phyloP scores from a whole-genome alignment of 2,888 invertebrate species.

The Oscheius sp. region DNA sequence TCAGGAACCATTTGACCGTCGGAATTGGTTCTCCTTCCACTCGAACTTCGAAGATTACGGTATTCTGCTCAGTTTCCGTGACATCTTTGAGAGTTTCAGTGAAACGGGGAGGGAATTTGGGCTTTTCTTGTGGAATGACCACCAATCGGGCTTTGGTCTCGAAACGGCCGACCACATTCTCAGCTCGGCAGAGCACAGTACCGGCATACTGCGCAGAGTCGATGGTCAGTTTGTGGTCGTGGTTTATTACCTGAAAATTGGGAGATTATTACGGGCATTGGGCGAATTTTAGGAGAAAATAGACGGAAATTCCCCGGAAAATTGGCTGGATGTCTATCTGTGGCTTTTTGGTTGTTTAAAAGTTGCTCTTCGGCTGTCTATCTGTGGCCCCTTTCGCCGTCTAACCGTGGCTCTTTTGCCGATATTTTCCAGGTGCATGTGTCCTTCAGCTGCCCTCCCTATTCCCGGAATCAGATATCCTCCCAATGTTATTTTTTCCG shows the following conservation, averaged over 20 bases:
- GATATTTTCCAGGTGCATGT: too few relatives aligned
- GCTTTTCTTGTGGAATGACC: constrained; percentile 65
- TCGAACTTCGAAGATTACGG: constrained; percentile 67
- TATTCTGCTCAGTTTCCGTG: constrained; percentile 75
- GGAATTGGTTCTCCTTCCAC: constrained; percentile 72
- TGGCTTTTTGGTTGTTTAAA: too few relatives aligned
- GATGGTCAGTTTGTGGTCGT: constrained; percentile 84
- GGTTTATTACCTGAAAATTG: constrained; percentile 78
- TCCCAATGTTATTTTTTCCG: too few relatives aligned
- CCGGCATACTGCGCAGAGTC: constrained; percentile 74
- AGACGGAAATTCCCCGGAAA: too few relatives aligned
- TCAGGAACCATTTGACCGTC: constrained; percentile 66
- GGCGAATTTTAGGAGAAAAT: too few relatives aligned
- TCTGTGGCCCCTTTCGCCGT: too few relatives aligned
- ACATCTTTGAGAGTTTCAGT: constrained; percentile 77
- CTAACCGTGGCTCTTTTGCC: too few relatives aligned
- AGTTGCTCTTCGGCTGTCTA: too few relatives aligned
- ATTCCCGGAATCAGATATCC: too few relatives aligned
- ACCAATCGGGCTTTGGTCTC: constrained; percentile 70
- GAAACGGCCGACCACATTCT: constrained; percentile 69
- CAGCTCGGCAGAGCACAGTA: constrained; percentile 70
- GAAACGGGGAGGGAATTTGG: constrained; percentile 68
- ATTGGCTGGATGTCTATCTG: too few relatives aligned
- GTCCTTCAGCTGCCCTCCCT: too few relatives aligned
- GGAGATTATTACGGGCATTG: not conserved